A percentile compares a stretch with the other conserved stretches of the same genome.
These are phyloP conservation scores for Takifugu rubripes DNA, from an alignment of 2,797 vertebrate genomes.

Conservation along the genomic window DNA sequence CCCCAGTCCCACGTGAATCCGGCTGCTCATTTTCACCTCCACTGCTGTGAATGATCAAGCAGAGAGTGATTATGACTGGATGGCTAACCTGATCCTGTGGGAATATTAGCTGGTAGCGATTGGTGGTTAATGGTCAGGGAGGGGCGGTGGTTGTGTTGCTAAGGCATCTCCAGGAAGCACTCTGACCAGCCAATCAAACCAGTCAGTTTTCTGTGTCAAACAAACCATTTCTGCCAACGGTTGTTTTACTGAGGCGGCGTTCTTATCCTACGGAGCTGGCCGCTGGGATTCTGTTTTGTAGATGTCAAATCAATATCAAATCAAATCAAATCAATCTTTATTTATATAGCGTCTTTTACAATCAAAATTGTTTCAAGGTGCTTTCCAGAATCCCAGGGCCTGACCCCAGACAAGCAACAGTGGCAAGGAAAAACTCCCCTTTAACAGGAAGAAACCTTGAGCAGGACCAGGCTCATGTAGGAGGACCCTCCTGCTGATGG, in stretches of 20 bases:
- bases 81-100: conserved; percentile 25
- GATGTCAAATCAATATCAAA: neutral
- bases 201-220: conserved; percentile 1
- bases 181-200: conserved; percentile 34
- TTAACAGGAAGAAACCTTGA: too few relatives aligned
- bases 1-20: conserved; percentile 17
- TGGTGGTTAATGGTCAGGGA: conserved; percentile 33
- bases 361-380: too few relatives aligned
- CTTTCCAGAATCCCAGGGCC: too few relatives aligned
- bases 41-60: conserved; percentile 17
- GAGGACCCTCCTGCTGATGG: too few relatives aligned
- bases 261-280: conserved; percentile 15
- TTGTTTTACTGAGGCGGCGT: conserved; percentile 10
- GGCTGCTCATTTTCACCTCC: conserved; percentile 29
- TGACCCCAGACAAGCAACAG: too few relatives aligned
- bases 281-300: conserved; percentile 1
- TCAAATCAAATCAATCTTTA: too few relatives aligned
- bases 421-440: too few relatives aligned
- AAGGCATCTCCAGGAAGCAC: conserved; percentile 37
- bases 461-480: too few relatives aligned
- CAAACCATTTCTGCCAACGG: neutral
- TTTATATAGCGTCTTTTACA: too few relatives aligned
- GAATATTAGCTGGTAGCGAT: conserved; percentile 22
- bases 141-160: conserved; percentile 33
- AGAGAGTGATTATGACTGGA: conserved; percentile 30